phyloP scores from a whole-genome alignment of 2,113 vertebrate genomes.

The Salminus brasiliensis region DNA sequence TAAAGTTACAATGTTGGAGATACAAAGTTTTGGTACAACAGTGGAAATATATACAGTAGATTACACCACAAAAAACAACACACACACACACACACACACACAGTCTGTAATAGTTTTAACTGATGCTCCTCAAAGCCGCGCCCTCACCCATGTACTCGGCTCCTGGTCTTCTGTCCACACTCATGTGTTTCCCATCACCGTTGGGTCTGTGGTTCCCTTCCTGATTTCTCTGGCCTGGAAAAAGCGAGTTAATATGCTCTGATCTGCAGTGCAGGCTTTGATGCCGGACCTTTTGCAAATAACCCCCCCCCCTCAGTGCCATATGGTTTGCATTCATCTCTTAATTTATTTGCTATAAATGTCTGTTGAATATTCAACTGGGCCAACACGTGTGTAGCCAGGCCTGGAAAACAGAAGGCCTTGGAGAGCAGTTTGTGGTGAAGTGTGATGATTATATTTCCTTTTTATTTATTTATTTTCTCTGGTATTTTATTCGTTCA shows the following conservation, averaged over 20 bases:
- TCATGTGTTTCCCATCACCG: constrained; percentile 99
- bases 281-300: constrained; percentile 98
- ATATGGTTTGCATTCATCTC: constrained; percentile 99
- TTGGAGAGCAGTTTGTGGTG: constrained; percentile 87
- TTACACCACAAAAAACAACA: background rate
- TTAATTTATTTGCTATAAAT: constrained; percentile 99
- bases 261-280: constrained; percentile 97
- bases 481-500: constrained; percentile 31
- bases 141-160: constrained; percentile 78
- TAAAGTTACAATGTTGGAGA: too few relatives aligned
- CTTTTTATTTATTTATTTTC: constrained; percentile 63
- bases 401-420: constrained; percentile 87
- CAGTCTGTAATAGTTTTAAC: constrained; percentile 83
- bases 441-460: constrained; percentile 89
- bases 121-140: constrained; percentile 82
- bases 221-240: constrained; percentile 98
- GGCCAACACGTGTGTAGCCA: constrained; percentile 92
- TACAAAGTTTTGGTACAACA: too few relatives aligned
- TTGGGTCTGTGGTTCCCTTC: constrained; percentile 98
- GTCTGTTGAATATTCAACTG: constrained; percentile 92
- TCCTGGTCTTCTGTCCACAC: constrained; percentile 75
- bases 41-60: too few relatives aligned
- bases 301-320: constrained; percentile 91
- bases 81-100: constrained; percentile 22
- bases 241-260: constrained; percentile 99